Conservation (phyloP, 2,888 invertebrate species). For the Anagyrus pseudococci region DNA sequence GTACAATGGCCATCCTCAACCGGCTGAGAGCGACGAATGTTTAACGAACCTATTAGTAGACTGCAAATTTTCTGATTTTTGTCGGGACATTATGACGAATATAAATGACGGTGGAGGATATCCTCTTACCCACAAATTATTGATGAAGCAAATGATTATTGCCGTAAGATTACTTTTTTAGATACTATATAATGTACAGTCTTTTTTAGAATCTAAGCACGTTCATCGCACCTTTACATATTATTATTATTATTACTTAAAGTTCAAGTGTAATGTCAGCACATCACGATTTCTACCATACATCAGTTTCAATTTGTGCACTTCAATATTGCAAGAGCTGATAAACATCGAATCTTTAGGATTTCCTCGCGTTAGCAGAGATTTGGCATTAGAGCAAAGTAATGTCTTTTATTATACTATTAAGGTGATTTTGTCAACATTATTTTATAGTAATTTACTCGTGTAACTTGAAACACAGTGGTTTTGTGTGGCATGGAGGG, state of each 20-base stretch:
- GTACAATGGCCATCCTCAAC: constrained; percentile 48
- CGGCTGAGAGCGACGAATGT: constrained; percentile 49
- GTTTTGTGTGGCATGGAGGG: constrained; percentile 64
- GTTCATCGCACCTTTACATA: too few relatives aligned
- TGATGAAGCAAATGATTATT: constrained; percentile 53
- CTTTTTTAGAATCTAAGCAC: too few relatives aligned
- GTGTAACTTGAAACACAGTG: too few relatives aligned
- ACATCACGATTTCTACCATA: constrained; percentile 23
- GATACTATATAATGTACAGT: neutral
- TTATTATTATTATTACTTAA: neutral
- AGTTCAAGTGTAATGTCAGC: constrained; percentile 36
- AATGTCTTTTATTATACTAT: constrained; percentile 14
- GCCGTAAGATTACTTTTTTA: constrained; percentile 42
- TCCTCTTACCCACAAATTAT: constrained; percentile 58
- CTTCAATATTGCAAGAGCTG: constrained; percentile 52
- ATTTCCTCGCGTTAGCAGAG: constrained; percentile 49
- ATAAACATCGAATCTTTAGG: constrained; percentile 46
- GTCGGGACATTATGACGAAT: constrained; percentile 45
- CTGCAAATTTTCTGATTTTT: constrained; percentile 43
- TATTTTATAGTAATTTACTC: neutral
- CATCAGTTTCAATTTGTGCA: constrained; percentile 47
- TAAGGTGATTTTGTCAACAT: neutral
- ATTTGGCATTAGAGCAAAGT: constrained; percentile 59
- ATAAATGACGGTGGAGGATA: constrained; percentile 52
- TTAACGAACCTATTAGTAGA: constrained; percentile 33